A percentile compares a stretch with the other conserved stretches of the same genome.
Conservation (phyloP, 2,113 vertebrate species). For the Nannospalax galili region DNA sequence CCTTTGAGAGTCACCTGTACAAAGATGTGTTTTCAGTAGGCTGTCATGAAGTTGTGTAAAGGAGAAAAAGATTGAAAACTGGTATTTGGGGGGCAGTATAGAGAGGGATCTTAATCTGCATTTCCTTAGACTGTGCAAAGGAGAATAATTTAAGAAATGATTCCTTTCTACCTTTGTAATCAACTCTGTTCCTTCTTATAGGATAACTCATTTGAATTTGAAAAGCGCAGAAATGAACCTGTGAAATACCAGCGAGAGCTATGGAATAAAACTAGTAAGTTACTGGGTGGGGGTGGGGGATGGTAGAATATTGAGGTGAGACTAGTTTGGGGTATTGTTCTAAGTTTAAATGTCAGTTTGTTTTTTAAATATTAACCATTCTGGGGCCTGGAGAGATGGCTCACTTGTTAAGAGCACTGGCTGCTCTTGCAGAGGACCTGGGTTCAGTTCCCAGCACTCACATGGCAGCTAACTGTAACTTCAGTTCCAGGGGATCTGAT, state of each 20-base stretch:
- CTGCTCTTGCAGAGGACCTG: too few relatives aligned
- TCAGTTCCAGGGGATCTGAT: too few relatives aligned
- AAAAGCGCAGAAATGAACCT: constrained; percentile 96
- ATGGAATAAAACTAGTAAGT: constrained; percentile 96
- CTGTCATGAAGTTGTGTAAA: neutral
- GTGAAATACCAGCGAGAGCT: constrained; percentile 95
- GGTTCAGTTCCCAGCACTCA: too few relatives aligned
- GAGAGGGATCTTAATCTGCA: neutral
- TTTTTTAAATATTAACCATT: neutral
- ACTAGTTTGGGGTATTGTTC: neutral
- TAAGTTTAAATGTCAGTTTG: neutral
- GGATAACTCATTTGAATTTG: constrained; percentile 98
- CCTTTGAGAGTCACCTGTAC: neutral
- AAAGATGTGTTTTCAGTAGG: neutral
- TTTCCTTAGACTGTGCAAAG: neutral
- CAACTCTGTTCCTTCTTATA: constrained; percentile 75
- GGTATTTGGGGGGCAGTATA: neutral
- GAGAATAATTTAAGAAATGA: constrained; percentile 2
- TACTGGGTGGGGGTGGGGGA: neutral
- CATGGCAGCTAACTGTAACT: too few relatives aligned
- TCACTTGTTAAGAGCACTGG: too few relatives aligned
- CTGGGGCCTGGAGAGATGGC: too few relatives aligned
- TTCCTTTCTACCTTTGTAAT: neutral
- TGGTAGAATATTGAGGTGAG: neutral
- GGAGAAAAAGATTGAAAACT: neutral